A percentile compares a stretch with the other conserved stretches of the same genome.
Conservation (phyloP, 2,113 vertebrate genomes). For the Psammodynastes pulverulentus region DNA sequence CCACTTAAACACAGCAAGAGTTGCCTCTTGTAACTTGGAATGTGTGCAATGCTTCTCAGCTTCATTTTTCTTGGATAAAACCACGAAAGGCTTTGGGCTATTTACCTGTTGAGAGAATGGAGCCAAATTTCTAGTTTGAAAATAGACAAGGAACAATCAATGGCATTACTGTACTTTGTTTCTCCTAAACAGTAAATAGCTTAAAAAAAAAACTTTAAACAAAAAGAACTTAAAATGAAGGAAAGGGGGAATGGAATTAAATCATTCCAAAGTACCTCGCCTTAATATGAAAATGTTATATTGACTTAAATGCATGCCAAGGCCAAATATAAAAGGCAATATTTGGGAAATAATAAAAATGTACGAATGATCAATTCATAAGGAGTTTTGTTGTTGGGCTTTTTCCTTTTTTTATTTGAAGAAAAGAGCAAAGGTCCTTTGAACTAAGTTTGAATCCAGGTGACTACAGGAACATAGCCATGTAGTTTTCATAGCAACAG, state of each 20-base stretch:
- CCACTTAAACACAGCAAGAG: constrained; percentile 75
- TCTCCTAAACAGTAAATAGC: constrained; percentile 66
- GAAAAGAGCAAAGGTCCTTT: not conserved
- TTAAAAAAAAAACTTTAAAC: not conserved
- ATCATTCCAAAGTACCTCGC: constrained; percentile 67
- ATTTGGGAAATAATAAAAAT: constrained; percentile 13
- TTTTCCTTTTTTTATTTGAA: not conserved
- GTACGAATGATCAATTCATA: not conserved
- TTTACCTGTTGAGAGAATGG: constrained; percentile 79
- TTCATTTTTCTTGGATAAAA: constrained; percentile 66
- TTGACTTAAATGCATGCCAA: not conserved
- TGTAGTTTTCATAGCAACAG: not conserved
- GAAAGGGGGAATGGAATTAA: constrained; percentile 44
- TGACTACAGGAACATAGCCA: not conserved
- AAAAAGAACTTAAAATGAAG: constrained; percentile 9
- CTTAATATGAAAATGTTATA: constrained; percentile 8
- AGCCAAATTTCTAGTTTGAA: constrained; percentile 74
- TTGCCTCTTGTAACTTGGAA: constrained; percentile 74
- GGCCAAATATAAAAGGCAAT: not conserved
- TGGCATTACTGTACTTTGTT: constrained; percentile 76
- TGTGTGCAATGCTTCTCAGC: constrained; percentile 74
- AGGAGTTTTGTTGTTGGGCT: not conserved
- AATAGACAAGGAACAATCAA: constrained; percentile 82
- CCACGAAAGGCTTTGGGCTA: constrained; percentile 73
- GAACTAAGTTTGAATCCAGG: not conserved